These are phyloP conservation scores for Argyrosomus regius DNA, from an alignment of 2,797 vertebrate genomes.

Conservation along the genomic window DNA sequence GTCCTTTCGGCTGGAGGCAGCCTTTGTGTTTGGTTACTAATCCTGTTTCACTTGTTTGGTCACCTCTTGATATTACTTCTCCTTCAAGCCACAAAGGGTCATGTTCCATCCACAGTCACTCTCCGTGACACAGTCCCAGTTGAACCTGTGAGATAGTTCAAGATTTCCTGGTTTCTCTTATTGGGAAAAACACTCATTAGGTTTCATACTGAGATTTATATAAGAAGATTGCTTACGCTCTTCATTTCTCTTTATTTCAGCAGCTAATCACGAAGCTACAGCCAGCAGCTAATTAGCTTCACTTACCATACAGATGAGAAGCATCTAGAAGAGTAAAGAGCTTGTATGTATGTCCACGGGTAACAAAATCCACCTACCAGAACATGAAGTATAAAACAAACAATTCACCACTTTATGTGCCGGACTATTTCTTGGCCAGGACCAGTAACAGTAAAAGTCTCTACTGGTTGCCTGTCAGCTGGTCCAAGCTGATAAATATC, in stretches of 20 bases:
- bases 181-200: no score
- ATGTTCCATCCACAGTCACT: neutral
- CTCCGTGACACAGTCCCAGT: neutral
- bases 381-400: neutral
- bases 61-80: neutral
- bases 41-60: neutral
- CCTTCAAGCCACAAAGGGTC: no score
- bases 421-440: neutral
- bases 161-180: neutral
- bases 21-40: neutral
- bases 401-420: neutral
- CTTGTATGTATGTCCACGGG: neutral
- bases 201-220: no score
- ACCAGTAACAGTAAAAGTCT: neutral
- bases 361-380: neutral
- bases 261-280: neutral
- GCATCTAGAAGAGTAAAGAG: neutral
- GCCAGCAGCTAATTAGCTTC: neutral
- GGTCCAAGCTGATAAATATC: neutral
- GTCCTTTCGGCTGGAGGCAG: neutral
- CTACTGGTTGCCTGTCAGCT: neutral
- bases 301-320: neutral
- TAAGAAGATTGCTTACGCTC: neutral
- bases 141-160: neutral
- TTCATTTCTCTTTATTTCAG: neutral